Percentiles rank a stretch among this genome's conserved stretches.
Evolutionary conservation across 53 echinoderm and acorn worm species (phyloP).

Genomic region (Antedon mediterranea): DNA sequence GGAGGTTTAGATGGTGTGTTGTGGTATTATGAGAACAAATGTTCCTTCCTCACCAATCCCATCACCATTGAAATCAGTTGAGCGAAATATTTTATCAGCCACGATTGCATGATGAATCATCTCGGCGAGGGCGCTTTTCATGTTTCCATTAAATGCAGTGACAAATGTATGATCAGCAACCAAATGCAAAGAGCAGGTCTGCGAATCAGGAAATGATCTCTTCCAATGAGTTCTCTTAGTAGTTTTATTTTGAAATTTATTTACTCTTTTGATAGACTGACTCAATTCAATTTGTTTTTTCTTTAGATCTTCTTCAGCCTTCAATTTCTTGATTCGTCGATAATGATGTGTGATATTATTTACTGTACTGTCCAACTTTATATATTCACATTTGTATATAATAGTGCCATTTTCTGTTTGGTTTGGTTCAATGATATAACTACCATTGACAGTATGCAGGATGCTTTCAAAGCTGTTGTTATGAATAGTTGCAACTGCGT

Average conservation of each 20-base stretch:
- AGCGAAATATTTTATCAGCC: conserved; percentile 25
- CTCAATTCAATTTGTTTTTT: not conserved
- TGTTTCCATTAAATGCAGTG: not conserved
- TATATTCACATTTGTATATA: conserved; percentile 25
- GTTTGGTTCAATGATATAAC: conserved; percentile 27
- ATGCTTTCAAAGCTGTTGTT: conserved; percentile 30
- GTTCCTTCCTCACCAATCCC: conserved; percentile 20
- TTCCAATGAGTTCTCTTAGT: not conserved
- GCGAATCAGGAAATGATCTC: not conserved
- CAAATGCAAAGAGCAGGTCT: conserved; percentile 26
- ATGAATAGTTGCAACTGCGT: conserved; percentile 15
- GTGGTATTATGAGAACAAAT: too few species aligned
- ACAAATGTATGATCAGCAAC: conserved; percentile 40
- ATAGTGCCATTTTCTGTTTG: conserved; percentile 4
- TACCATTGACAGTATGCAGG: conserved; percentile 16
- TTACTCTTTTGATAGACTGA: not conserved
- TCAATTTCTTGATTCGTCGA: not conserved
- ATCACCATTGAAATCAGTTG: conserved; percentile 42
- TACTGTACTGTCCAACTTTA: not conserved
- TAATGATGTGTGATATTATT: not conserved
- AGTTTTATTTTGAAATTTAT: not conserved
- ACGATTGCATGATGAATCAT: conserved; percentile 23
- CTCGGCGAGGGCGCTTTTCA: conserved; percentile 18
- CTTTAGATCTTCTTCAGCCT: not conserved
- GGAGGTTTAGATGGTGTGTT: too few species aligned